phyloP scores from a whole-genome alignment of 1,140 invertebrate genomes.

The Dolichoris vasculosae region DNA sequence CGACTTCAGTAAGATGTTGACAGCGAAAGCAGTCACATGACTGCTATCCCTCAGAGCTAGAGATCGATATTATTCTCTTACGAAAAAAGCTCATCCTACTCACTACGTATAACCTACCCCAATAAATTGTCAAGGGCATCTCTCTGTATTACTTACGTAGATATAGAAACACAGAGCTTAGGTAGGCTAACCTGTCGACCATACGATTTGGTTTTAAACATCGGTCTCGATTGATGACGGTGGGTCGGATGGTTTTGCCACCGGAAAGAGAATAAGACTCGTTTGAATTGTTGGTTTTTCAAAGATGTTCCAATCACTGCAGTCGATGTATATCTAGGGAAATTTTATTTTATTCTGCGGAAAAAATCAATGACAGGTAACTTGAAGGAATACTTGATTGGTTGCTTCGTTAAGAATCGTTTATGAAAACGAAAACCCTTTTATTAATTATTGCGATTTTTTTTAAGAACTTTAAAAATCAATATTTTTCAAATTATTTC shows the following conservation, averaged over 20 bases:
- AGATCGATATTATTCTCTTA: conserved; percentile 24
- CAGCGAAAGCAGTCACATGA: conserved; percentile 12
- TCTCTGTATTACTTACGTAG: not conserved
- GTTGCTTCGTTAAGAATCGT: not conserved
- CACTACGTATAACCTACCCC: not conserved
- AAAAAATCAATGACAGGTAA: not conserved
- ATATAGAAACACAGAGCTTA: not conserved
- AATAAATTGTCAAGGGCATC: conserved; percentile 35
- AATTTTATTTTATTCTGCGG: not conserved
- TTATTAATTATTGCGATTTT: not conserved
- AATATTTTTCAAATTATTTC: too few relatives aligned
- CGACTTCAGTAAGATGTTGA: not conserved
- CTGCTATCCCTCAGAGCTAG: conserved; percentile 10
- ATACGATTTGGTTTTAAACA: conserved; percentile 28
- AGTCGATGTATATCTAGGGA: not conserved
- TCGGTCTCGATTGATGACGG: conserved; percentile 30
- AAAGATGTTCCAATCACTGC: not conserved
- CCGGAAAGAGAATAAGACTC: not conserved
- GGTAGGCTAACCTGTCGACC: conserved; percentile 11
- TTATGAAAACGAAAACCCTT: not conserved
- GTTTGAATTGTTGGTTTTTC: not conserved
- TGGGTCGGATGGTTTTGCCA: not conserved
- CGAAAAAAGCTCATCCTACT: not conserved
- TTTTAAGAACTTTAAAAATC: not conserved
- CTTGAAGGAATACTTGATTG: not conserved